Base-by-base conservation (phyloP, 2,888 invertebrate species). In the Leptothorax acervorum region DNA sequence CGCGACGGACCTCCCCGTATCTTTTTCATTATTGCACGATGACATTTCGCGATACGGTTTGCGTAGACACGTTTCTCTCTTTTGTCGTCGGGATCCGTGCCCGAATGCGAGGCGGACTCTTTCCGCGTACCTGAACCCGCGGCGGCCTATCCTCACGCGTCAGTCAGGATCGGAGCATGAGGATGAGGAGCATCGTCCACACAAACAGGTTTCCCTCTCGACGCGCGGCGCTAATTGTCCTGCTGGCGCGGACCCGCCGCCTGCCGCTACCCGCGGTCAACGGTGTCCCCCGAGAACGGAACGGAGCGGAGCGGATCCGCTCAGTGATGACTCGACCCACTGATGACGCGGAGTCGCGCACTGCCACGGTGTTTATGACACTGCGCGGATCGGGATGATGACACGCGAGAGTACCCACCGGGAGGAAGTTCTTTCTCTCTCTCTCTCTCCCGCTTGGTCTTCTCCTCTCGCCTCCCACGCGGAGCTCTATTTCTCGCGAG, bases 391-490 rank as follows among this genome's bases (percentile, higher is more conserved):
- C 23, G 23, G 23, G 48, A 71, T 81, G 73, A 81, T 81, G 79
- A 81, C 79, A 81, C 79, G 79, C 79, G 79, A 71, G 71, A 81
- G 73, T 81, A 81, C 71, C 48, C 79, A 60, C 57, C 48, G 68
- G 15, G 81, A 83, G 82, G 81, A 81, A 79, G 83, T 79, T 79
- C 78, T 66, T 57, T 48, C 51, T 65, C 55, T 60, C 66, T 57
- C 53, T 81, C 48, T 79, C 60, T 51, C 60, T 31, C 48, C 28
- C 62, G 45, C 31, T 5, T 5, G 76, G 11, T 53, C 82, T 81
- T 82, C 82, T 45, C 53, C 66, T 35, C 39, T 79, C 66, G 57
- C 31, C 57, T 78, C 76, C 65, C 57, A 83, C 53, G 75, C 60
- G 79, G 15, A 23, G 57, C 18, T 42, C 39, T n/a, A 2, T 42